Evolutionary conservation across 2,888 invertebrate species (phyloP).

Genomic region (Lithosia quadra): DNA sequence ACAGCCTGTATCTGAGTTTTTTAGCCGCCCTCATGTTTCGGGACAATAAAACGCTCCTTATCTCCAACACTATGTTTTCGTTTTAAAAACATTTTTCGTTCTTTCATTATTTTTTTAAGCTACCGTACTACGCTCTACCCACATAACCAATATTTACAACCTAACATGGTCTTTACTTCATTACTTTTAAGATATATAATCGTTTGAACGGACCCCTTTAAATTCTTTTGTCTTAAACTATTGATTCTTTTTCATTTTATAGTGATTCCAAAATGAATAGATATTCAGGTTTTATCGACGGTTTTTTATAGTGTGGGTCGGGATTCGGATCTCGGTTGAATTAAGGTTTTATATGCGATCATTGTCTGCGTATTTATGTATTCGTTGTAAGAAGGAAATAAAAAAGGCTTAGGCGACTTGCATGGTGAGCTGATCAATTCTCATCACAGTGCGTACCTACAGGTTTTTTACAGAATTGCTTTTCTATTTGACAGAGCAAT

Average conservation of each 20-base stretch:
- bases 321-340: slow-evolving; percentile 44
- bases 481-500: background rate
- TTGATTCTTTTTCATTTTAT: slow-evolving; percentile 53
- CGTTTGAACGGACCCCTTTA: slow-evolving; percentile 16
- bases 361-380: slow-evolving; percentile 49
- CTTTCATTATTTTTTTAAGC: slow-evolving; percentile 66
- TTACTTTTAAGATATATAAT: slow-evolving; percentile 11
- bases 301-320: slow-evolving; percentile 47
- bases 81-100: slow-evolving; percentile 73
- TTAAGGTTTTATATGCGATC: slow-evolving; percentile 51
- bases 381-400: slow-evolving; percentile 42
- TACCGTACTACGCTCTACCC: slow-evolving; percentile 63
- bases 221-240: slow-evolving; percentile 51
- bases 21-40: slow-evolving; percentile 72
- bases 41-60: slow-evolving; percentile 77
- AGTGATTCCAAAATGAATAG: slow-evolving; percentile 50
- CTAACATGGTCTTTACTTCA: slow-evolving; percentile 31
- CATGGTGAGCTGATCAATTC: slow-evolving; percentile 22
- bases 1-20: slow-evolving; percentile 57
- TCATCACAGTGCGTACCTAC: slow-evolving; percentile 1
- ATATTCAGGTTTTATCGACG: slow-evolving; percentile 49
- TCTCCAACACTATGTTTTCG: slow-evolving; percentile 76
- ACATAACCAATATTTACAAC: slow-evolving; percentile 48
- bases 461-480: background rate
- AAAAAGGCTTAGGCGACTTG: slow-evolving; percentile 44